Percentiles rank a stretch among this genome's conserved stretches.
Conservation (phyloP, 2,888 invertebrate genomes). For the Macrosiphum euphorbiae region DNA sequence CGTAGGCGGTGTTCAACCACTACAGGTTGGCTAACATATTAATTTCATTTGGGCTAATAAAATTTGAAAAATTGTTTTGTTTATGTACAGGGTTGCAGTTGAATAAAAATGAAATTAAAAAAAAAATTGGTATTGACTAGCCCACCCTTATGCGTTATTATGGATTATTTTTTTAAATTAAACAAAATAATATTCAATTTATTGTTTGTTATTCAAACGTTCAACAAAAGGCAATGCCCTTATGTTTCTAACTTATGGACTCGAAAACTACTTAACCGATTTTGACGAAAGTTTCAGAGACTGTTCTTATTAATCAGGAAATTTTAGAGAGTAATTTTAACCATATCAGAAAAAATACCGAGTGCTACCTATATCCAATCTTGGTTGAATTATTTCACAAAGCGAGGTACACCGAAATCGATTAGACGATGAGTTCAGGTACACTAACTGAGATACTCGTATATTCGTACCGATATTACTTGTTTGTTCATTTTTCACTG, state of each 20-base stretch:
- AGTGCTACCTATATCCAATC: too few species aligned
- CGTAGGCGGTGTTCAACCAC: neutral
- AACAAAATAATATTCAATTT: neutral
- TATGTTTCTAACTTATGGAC: neutral
- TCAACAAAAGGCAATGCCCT: neutral
- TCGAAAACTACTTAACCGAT: neutral
- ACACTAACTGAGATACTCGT: too few species aligned
- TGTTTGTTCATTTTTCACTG: too few species aligned
- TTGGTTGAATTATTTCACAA: too few species aligned
- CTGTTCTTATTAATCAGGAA: neutral
- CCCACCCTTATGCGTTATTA: neutral
- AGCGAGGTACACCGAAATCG: too few species aligned
- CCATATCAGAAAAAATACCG: neutral
- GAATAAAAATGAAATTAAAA: neutral
- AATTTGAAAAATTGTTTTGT: neutral
- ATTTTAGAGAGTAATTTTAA: neutral
- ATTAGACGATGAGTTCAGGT: too few species aligned
- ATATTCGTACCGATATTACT: too few species aligned
- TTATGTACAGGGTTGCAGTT: neutral
- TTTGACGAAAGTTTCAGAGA: neutral
- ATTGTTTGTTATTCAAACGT: slow-evolving; percentile 1
- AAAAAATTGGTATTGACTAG: neutral
- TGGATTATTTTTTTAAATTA: neutral
- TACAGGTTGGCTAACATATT: neutral
- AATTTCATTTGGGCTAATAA: neutral